Base-by-base conservation (phyloP, 2,888 invertebrate genomes). In the Hybos culiciformis region DNA sequence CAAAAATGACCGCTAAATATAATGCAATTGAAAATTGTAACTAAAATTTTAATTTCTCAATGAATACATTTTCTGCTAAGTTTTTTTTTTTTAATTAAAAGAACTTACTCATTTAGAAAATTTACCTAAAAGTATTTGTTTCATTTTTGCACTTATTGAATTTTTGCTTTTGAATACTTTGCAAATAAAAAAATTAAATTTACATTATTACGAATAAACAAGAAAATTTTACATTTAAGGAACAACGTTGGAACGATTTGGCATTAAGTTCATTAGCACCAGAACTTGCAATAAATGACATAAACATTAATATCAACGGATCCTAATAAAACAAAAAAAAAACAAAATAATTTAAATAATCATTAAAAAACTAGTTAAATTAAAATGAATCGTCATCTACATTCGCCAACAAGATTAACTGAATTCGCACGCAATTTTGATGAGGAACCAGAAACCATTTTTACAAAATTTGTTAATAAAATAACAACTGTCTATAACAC, bases 321-420 rank as follows among this genome's bases (percentile, higher is more conserved):
- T 56, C 63, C 51, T 64, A 60, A 59, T 53, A 26, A n/a, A 31
- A 11, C 1, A 32, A 40, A 19, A 38, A 43, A 39, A 46, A 43
- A 21, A 46, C 46, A 45, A 38, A 46, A 5, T 20, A 45, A 43
- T 42, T 39, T 37, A 51, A 17, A 42, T 50, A 41, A 26, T 32
- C 32, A 37, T 17, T 32, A 20, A 37, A 39, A 26, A 37, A 34
- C 17, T 45, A 33, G 23, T 11, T n/a, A 45, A 38, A 48, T 39
- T 41, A 59, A 56, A 48, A 71, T 74, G 71, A 71, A 71, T 57
- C 73, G 70, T 53, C 74, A 77, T 54, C 63, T 77, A 51, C 72
- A 77, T 54, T 76, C 77, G 3, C 73, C 75, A 37, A 73, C 75
- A 12, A 77, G 78, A 59, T 66, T 85, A 47, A 85, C 85, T 9